Percentiles rank a stretch among this genome's conserved stretches.
These are phyloP conservation scores for Hucho hucho DNA, from an alignment of 2,113 vertebrate genomes.

Conservation along the genomic window DNA sequence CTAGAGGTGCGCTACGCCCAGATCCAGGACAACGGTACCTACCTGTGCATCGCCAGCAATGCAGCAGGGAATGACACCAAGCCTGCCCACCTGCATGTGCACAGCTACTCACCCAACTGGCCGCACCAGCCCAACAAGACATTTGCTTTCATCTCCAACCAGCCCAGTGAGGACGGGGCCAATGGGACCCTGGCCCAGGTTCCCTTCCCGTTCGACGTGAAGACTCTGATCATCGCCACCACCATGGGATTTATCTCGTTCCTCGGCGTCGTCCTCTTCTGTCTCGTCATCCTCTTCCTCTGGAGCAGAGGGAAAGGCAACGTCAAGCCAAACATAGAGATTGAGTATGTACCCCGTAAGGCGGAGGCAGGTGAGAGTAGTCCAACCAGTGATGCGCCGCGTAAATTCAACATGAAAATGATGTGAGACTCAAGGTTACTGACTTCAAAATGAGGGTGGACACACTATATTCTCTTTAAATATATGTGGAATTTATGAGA, in stretches of 20 bases:
- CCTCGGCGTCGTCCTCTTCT: constrained; percentile 96
- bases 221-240: constrained; percentile 97
- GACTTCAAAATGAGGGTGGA: constrained; percentile 51
- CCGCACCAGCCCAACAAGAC: constrained; percentile 97
- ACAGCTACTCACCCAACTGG: constrained; percentile 98
- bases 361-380: constrained; percentile 85
- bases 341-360: constrained; percentile 94
- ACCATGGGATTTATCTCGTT: constrained; percentile 99
- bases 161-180: constrained; percentile 89
- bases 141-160: constrained; percentile 97
- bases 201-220: constrained; percentile 97
- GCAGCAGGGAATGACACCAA: constrained; percentile 95
- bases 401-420: constrained; percentile 99
- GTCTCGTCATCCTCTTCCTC: constrained; percentile 95
- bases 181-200: constrained; percentile 90
- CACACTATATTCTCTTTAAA: constrained; percentile 45
- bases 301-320: constrained; percentile 98
- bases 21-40: constrained; percentile 97
- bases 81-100: constrained; percentile 92
- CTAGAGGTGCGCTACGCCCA: constrained; percentile 97
- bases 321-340: constrained; percentile 94
- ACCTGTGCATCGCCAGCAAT: constrained; percentile 92
- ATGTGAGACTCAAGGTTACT: constrained; percentile 78
- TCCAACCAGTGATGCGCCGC: constrained; percentile 79
- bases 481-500: constrained; percentile 53